Evolutionary conservation across 2,113 vertebrate genomes (phyloP).

Genomic region (Oreochromis niloticus): DNA sequence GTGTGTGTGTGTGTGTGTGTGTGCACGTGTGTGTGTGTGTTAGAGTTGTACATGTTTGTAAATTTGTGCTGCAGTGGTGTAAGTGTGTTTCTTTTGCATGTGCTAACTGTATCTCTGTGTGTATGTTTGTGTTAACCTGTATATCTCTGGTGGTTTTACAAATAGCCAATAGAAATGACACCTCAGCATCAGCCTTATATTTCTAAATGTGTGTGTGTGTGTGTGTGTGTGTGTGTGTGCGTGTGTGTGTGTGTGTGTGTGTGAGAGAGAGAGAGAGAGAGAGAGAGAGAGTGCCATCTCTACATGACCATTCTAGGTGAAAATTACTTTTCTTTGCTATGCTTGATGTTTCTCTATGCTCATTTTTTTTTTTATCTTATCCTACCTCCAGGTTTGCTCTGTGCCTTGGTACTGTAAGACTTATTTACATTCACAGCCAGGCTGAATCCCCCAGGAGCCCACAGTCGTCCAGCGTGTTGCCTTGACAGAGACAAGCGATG

Average conservation of each 20-base stretch:
- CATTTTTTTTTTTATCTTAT: neutral
- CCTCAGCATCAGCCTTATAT: neutral
- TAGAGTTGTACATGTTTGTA: neutral
- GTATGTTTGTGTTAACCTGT: neutral
- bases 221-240: neutral
- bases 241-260: too few species aligned
- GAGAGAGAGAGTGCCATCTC: neutral
- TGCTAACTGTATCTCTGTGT: neutral
- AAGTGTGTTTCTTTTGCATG: neutral
- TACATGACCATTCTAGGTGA: constrained; percentile 47
- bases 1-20: too few species aligned
- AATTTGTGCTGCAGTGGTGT: neutral
- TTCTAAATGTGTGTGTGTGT: neutral
- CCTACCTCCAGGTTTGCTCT: constrained; percentile 22
- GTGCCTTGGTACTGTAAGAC: constrained; percentile 39
- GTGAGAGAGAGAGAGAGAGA: accelerated
- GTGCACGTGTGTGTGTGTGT: neutral
- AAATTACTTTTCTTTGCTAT: constrained; percentile 63
- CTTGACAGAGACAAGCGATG: constrained; percentile 39
- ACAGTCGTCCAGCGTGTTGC: constrained; percentile 17
- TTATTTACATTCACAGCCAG: constrained; percentile 62
- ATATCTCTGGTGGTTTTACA: constrained; percentile 12
- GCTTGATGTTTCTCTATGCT: constrained; percentile 1
- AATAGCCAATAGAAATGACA: constrained; percentile 39
- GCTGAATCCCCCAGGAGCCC: constrained; percentile 17